Base-by-base conservation (phyloP, 23 tunicate genomes). In the Ciona savignyi region DNA sequence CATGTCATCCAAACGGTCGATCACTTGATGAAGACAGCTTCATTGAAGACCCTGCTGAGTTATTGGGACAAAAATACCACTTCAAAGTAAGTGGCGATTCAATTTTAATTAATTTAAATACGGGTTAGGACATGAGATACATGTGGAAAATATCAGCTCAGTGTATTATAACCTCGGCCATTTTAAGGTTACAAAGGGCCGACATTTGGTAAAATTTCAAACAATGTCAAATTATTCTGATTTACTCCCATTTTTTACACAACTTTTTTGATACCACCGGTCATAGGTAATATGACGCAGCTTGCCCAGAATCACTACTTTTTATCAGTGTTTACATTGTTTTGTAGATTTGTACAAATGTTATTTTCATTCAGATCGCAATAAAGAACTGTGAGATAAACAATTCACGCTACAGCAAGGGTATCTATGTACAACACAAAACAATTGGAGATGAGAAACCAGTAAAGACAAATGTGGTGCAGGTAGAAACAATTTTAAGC, bases 11-110 rank as follows among this genome's bases (percentile, higher is more conserved):
- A 1, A 87, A 83, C 29, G 95, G 99, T 11, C 78, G 87, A 71
- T 65, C 95, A 19, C 74, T 94, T n/a, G 99, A 87, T 63, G 99
- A 94, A 51, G 99, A 94, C 32, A 72, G 81, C 60, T 94, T 94
- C 35, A 82, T 82, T 9, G 99, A 94, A 65, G 99, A 94, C 2
- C 99, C 99, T 1, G 32, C 67, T 4, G 99, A 94, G 61, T 70
- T 94, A 24, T 71, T 94, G 29, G 86, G 87, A 1, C 75, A 82
- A 51, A 86, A 90, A 28, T 94, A 87, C 80, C 49, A 94, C 78
- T 78, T 87, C 83, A 94, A 94, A 70, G 95, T 94, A 32, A 34
- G 83, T 70, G 21, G 23, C 4, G 24, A 63, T 22, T 4, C 22
- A n/a, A 4, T n/a, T n/a, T n/a, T n/a, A n/a, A n/a, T n/a, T n/a